Base-by-base conservation (phyloP, 2,797 vertebrate genomes). In the Aulostomus chinensis region DNA sequence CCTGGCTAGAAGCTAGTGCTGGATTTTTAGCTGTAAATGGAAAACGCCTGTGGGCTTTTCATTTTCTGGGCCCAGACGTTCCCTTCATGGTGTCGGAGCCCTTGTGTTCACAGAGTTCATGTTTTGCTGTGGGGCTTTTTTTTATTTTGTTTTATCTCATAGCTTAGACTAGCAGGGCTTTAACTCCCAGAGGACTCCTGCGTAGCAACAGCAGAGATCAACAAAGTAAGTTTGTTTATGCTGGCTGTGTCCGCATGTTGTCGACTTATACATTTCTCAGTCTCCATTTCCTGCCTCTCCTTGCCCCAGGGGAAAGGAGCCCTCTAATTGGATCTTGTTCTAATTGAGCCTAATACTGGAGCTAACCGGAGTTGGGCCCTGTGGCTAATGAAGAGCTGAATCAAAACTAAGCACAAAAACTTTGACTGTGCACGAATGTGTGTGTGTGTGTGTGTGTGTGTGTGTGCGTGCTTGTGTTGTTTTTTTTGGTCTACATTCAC, bases 291-390 rank as follows among this genome's bases (percentile, higher is more conserved):
- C 95, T 96, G 94, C 93, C 93, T 96, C 94, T 94, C 94, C 89
- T 95, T 95, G 94, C 96, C 95, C 86, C 90, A 91, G 94, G 96
- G 94, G 93, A 92, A 93, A 91, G 92, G 89, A 91, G 87, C 86
- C 95, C 94, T 94, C 94, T 98, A 98, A 98, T 98, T 97, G 96
- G 95, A 96, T 94, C 94, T 95, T 96, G 95, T 96, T 98, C 96
- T 98, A 98, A 98, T 98, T 98, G 96, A 96, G 95, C 94, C 94
- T 96, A 97, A 98, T 98, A 98, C 96, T 97, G 94, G 93, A 94
- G 96, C 94, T 94, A 94, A 93, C 94, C 94, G 92, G 94, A 96
- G 93, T 93, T 77, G 90, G 92, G 92, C 93, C 94, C 93, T 91
- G 92, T 92, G 96, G 96, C 94, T 93, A 93, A 92, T 93, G 91